These are phyloP conservation scores for Zaprionus capensis DNA, from an alignment of 1,140 invertebrate genomes.

Conservation along the genomic window DNA sequence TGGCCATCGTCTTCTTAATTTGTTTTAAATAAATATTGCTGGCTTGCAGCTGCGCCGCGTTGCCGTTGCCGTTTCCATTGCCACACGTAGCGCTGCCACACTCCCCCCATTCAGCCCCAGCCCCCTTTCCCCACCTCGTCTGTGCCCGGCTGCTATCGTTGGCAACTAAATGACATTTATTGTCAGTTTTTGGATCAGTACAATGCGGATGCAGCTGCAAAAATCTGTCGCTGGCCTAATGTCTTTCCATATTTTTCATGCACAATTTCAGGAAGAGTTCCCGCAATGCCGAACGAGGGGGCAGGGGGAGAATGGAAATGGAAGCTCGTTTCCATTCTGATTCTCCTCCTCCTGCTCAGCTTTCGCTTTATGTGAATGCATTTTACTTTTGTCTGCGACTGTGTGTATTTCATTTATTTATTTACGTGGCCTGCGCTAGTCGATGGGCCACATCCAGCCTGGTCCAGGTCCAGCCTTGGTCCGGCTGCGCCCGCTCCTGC, in stretches of 20 bases:
- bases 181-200: slow-evolving; percentile 60
- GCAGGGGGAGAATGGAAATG: slow-evolving; percentile 23
- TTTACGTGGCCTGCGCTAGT: slow-evolving; percentile 60
- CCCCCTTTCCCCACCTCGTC: neutral
- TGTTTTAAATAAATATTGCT: slow-evolving; percentile 78
- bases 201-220: slow-evolving; percentile 31
- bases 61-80: slow-evolving; percentile 1
- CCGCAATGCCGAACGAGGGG: neutral
- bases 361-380: slow-evolving; percentile 35
- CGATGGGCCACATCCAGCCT: slow-evolving; percentile 41
- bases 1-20: slow-evolving; percentile 68
- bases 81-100: neutral
- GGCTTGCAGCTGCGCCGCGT: slow-evolving; percentile 56
- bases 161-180: slow-evolving; percentile 77
- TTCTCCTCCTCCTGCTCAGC: slow-evolving; percentile 15
- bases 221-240: slow-evolving; percentile 52
- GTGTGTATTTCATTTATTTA: slow-evolving; percentile 61
- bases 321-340: slow-evolving; percentile 27
- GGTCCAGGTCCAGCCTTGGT: slow-evolving; percentile 20
- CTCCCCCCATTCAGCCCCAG: neutral
- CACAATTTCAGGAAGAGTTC: slow-evolving; percentile 58
- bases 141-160: slow-evolving; percentile 1
- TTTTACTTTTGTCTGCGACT: slow-evolving; percentile 42
- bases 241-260: slow-evolving; percentile 80
- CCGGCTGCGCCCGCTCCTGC: neutral